Percentiles rank a stretch among this genome's conserved stretches.
Evolutionary conservation across 2,113 vertebrate genomes (phyloP).

Genomic region (Meles meles): DNA sequence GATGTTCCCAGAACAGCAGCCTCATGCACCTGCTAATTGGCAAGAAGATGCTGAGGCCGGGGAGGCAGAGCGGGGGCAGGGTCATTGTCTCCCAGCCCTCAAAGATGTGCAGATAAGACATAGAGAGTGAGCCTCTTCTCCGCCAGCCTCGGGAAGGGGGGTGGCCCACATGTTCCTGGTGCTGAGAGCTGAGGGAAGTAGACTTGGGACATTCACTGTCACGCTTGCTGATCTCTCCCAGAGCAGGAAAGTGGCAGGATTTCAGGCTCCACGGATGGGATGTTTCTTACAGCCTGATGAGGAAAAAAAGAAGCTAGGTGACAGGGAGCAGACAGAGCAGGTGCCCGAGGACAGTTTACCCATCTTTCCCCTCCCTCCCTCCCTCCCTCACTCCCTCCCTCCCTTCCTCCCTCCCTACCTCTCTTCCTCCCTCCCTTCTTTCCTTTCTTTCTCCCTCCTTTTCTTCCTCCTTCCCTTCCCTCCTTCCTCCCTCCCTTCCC

Average conservation of each 20-base stretch:
- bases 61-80: accelerated
- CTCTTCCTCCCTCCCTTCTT: accelerated
- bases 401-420: accelerated
- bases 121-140: neutral
- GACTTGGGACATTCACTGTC: accelerated
- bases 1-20: neutral
- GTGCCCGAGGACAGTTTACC: accelerated
- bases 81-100: neutral
- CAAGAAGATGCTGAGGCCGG: neutral
- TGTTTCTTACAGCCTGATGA: neutral
- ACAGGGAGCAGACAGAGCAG: neutral
- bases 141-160: accelerated
- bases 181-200: neutral
- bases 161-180: accelerated
- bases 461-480: accelerated
- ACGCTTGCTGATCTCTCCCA: neutral
- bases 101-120: neutral
- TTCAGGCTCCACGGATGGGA: accelerated
- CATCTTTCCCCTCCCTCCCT: accelerated
- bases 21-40: neutral
- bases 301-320: neutral
- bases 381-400: neutral
- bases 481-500: neutral
- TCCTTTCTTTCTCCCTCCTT: accelerated
- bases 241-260: accelerated